Percentiles rank a stretch among this genome's conserved stretches.
Evolutionary conservation across 2,113 vertebrate species (phyloP).

Genomic region (Atrichornis clamosus): DNA sequence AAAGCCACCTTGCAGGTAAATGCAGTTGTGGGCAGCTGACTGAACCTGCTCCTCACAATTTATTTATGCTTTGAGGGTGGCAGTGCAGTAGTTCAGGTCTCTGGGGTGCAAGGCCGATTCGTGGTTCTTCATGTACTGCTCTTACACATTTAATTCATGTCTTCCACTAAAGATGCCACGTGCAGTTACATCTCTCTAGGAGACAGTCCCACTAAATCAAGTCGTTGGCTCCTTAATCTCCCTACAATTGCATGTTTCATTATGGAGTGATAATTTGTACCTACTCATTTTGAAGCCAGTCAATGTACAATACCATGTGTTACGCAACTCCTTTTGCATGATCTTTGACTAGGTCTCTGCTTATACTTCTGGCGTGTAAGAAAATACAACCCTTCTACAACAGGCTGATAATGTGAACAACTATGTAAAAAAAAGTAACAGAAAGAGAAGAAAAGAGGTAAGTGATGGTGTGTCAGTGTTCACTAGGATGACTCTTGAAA

Average conservation of each 20-base stretch:
- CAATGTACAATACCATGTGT: accelerated
- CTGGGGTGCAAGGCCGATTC: neutral
- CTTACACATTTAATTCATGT: accelerated
- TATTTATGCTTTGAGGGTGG: neutral
- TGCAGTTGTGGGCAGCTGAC: neutral
- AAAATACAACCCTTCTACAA: neutral
- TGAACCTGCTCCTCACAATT: neutral
- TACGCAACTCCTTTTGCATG: neutral
- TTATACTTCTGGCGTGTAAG: neutral
- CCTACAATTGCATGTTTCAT: neutral
- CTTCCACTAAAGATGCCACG: neutral
- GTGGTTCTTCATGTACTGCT: neutral
- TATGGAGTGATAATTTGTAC: neutral
- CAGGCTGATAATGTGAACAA: neutral
- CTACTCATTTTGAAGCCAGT: neutral
- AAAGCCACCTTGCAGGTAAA: neutral
- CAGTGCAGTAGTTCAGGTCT: neutral
- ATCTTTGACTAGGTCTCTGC: neutral
- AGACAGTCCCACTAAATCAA: neutral
- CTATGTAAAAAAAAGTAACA: neutral
- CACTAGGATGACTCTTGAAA: neutral
- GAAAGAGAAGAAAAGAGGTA: neutral
- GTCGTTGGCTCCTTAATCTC: neutral
- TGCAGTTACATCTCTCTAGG: neutral
- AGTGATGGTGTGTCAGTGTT: neutral